Base-by-base conservation (phyloP, 2,113 vertebrate genomes). In the Corvus moneduloides region DNA sequence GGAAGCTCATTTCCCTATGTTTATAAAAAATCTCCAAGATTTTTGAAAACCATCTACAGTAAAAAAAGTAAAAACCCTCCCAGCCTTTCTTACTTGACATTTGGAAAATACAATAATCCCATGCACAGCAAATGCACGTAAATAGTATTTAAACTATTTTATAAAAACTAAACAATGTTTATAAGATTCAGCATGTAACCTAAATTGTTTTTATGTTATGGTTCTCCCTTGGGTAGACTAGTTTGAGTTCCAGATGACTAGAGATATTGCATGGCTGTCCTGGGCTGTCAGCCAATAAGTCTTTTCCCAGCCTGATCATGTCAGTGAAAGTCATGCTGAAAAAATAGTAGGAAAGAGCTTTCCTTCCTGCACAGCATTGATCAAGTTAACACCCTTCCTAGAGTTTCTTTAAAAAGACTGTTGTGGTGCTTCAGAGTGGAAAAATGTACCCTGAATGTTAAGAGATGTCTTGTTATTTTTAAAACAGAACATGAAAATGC, bases 311-410 rank as follows among this genome's bases (percentile, higher is more conserved):
- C 96, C 96, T 96, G 93, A 97, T 98, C 97, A 96, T 97, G 98
- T 97, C 97, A 98, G 98, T 98, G 97, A 98, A 98, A 98, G 97
- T 98, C 97, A 98, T 63, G 84, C 92, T 97, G 97, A 96, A 97
- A 97, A 98, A 98, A 97, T 91, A 96, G 95, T 97, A 97, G 98
- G 97, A 98, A 98, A 98, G 95, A 96, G 90, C 87, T 90, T 98
- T 98, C 97, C 97, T 98, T 98, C 97, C 97, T 98, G 95, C 89
- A 93, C 92, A 97, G 95, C 82, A 86, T 72, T 96, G 88, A 98
- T 97, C 94, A 92, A 97, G 97, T 95, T 96, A 98, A 98, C 97
- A 97, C 97, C 97, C 97, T 98, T 98, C 97, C 96, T 97, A 97
- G 81, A 95, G 96, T 97, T 97, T 97, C 97, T 97, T 98, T 98